Evolutionary conservation across 2,797 vertebrate genomes (phyloP).

Genomic region (Remorina albescens): DNA sequence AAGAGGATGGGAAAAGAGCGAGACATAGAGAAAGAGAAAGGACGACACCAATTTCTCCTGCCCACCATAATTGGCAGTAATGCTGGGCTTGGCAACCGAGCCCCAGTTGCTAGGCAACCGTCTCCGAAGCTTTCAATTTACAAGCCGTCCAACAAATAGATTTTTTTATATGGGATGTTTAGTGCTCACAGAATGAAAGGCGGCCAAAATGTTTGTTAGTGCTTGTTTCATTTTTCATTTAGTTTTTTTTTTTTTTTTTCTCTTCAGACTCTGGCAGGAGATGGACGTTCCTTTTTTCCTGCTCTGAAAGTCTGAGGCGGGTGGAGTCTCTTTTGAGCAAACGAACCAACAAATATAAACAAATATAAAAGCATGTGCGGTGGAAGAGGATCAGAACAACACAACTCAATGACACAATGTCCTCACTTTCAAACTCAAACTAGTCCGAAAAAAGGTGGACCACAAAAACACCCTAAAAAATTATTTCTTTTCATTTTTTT

Average conservation of each 20-base stretch:
- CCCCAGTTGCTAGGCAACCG: constrained; percentile 81
- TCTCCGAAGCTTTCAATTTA: constrained; percentile 80
- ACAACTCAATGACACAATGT: too few relatives aligned
- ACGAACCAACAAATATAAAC: constrained; percentile 1
- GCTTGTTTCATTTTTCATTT: constrained; percentile 67
- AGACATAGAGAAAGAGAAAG: constrained; percentile 28
- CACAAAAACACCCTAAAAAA: neutral
- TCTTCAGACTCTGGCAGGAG: constrained; percentile 17
- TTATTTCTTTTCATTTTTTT: too few relatives aligned
- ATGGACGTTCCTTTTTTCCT: neutral
- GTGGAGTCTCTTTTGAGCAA: constrained; percentile 16
- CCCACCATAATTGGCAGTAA: constrained; percentile 79
- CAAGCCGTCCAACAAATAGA: constrained; percentile 74
- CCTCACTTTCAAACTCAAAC: neutral
- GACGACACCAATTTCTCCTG: constrained; percentile 59
- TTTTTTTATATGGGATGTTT: constrained; percentile 74
- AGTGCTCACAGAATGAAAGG: constrained; percentile 63
- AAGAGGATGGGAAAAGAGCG: constrained; percentile 3
- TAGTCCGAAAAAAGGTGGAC: neutral
- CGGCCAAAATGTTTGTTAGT: constrained; percentile 69
- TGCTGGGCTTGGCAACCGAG: constrained; percentile 66
- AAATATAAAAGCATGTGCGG: neutral
- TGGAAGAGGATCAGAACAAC: neutral
- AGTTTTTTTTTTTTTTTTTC: neutral
- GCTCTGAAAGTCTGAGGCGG: neutral